These are phyloP conservation scores for Trachurus trachurus DNA, from an alignment of 2,797 vertebrate species.

Conservation along the genomic window DNA sequence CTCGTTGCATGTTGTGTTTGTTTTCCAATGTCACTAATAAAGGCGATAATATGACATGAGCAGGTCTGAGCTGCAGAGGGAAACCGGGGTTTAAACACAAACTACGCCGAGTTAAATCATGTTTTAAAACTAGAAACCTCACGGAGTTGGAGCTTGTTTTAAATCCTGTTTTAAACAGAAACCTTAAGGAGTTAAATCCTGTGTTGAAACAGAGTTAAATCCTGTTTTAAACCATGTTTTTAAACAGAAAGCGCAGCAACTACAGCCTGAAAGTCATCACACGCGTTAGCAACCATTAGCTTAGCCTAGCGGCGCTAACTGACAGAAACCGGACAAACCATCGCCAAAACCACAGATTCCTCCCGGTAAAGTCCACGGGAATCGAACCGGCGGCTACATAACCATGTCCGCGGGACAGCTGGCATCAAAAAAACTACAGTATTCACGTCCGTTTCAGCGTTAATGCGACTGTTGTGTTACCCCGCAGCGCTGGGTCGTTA, in stretches of 20 bases:
- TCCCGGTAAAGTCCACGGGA: neutral
- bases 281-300: slow-evolving; percentile 62
- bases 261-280: slow-evolving; percentile 2
- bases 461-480: neutral
- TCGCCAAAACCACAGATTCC: slow-evolving; percentile 3
- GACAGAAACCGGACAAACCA: slow-evolving; percentile 36
- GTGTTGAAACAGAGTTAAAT: slow-evolving; percentile 1
- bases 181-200: too few species aligned
- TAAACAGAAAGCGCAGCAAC: neutral
- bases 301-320: slow-evolving; percentile 55
- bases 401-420: neutral
- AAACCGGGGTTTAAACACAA: too few species aligned
- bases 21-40: too few species aligned
- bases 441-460: neutral
- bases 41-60: too few species aligned
- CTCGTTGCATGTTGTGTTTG: too few species aligned
- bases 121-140: too few species aligned
- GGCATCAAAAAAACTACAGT: fast-evolving
- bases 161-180: too few species aligned
- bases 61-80: too few species aligned
- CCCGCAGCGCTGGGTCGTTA: neutral
- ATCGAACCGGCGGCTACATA: neutral
- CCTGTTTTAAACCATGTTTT: slow-evolving; percentile 5
- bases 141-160: too few species aligned
- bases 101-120: too few species aligned